A percentile compares a stretch with the other conserved stretches of the same genome.
Evolutionary conservation across 37 sponge, comb jelly and placozoan species (phyloP).

Genomic region (Mnemiopsis leidyi): DNA sequence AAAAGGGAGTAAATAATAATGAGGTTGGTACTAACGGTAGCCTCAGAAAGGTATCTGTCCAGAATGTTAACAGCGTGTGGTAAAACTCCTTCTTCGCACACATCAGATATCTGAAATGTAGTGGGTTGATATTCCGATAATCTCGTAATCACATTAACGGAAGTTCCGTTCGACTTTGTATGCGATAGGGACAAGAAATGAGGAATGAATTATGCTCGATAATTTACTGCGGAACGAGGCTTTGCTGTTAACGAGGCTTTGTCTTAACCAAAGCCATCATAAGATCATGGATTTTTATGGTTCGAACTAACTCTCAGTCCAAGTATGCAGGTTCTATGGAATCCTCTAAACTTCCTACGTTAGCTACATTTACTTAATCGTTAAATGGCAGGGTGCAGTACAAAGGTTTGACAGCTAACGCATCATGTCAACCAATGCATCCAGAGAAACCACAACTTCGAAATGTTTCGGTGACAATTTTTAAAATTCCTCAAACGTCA

Average conservation of each 20-base stretch:
- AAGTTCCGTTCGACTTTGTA: neutral
- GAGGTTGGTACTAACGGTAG: neutral
- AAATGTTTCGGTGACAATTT: neutral
- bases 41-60: constrained; percentile 35
- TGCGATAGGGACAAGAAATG: no score
- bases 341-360: neutral
- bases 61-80: constrained; percentile 43
- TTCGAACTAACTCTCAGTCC: neutral
- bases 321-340: neutral
- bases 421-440: neutral
- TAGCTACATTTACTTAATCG: neutral
- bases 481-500: neutral
- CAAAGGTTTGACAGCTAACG: neutral
- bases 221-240: neutral
- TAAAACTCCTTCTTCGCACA: constrained; percentile 47
- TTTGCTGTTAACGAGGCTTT: neutral
- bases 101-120: constrained; percentile 21
- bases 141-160: neutral
- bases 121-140: neutral
- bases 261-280: neutral
- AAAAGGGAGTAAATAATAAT: no score
- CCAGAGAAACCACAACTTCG: neutral
- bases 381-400: neutral
- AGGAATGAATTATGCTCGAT: neutral
- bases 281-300: neutral